Evolutionary conservation across 2,888 invertebrate genomes (phyloP), one percentile per base, ranked within the genome.

Genomic region (Ferrisia virgata): DNA sequence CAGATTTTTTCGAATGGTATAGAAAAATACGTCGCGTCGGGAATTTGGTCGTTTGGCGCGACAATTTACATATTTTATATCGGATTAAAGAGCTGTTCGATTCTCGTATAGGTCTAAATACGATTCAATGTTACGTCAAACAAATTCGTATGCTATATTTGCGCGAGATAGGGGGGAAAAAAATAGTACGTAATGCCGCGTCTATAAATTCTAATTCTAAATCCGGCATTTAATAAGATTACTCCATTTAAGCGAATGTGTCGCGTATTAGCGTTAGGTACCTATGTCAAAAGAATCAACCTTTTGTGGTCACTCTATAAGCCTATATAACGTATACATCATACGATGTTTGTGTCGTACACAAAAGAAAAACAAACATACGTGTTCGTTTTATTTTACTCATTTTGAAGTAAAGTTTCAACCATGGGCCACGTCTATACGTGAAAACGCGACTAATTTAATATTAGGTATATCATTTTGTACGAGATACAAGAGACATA

Each of bases 321-420:
- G 39, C 15, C n/a, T n/a, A n/a, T n/a, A n/a, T n/a, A n/a, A n/a
- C n/a, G n/a, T n/a, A n/a, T n/a, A n/a, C n/a, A n/a, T n/a, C n/a
- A 22, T 8, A 47, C 47, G 5, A 53, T 22, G 53, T 22, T 53
- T 53, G 22, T 18, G 53, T 53, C 8, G 22, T 22, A 3, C 5
- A 9, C 53, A 53, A 22, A 53, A 33, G 72, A 18, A 18, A 18
- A 36, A 36, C 36, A n/a, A 76, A 69, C 5, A 2, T 28, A 76
- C 69, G 72, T 18, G 28, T 36, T 76, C 15, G 36, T 76, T 76
- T 76, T 36, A 36, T 76, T 76, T 76, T 76, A 53, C 53, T 53
- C 22, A 22, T 22, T n/a, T n/a, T 22, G 22, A 22, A 22, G 53
- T 53, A 9, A 53, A 53, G 22, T 47, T 22, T 53, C 18, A 18